These are phyloP conservation scores for Nemopilema nomurai DNA, from an alignment of 30 jellyfish, hydroid and myxozoan species.

Conservation along the genomic window DNA sequence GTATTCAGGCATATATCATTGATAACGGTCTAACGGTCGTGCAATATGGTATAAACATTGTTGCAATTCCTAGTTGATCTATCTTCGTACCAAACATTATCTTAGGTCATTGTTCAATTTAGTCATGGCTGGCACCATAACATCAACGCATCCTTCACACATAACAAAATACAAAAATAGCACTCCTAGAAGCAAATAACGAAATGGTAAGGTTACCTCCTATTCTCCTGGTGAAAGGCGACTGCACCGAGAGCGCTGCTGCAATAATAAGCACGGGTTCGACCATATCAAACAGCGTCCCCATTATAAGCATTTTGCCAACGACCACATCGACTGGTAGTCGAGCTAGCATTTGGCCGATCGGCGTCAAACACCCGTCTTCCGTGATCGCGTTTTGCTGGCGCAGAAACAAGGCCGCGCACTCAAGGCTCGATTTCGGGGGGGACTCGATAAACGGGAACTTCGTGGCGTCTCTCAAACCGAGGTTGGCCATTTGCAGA, in stretches of 20 bases:
- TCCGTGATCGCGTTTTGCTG: conserved; percentile 85
- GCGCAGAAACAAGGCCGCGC: conserved; percentile 70
- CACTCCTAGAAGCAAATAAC: too few relatives aligned
- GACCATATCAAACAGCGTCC: conserved; percentile 81
- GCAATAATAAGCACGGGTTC: conserved; percentile 94
- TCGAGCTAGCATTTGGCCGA: conserved; percentile 92
- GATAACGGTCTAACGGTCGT: too few relatives aligned
- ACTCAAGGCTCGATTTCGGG: conserved; percentile 74
- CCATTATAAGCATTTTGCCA: conserved; percentile 95
- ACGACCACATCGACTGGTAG: conserved; percentile 95
- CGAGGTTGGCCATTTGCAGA: conserved; percentile 95
- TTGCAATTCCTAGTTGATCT: too few relatives aligned
- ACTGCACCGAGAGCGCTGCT: conserved; percentile 94
- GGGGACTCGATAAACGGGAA: conserved; percentile 99
- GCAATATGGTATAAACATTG: too few relatives aligned
- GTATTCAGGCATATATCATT: too few relatives aligned
- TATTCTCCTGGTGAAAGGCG: conserved; percentile 85
- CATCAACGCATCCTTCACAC: too few relatives aligned
- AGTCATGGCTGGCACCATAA: too few relatives aligned
- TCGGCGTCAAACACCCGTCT: conserved; percentile 78
- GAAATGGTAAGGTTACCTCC: too few relatives aligned
- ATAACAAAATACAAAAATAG: too few relatives aligned
- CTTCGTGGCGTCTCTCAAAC: conserved; percentile 81
- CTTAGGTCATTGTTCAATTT: too few relatives aligned
- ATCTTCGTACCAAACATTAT: too few relatives aligned